Base-by-base conservation (phyloP, 2,888 invertebrate species). In the Agrilus biguttatus region DNA sequence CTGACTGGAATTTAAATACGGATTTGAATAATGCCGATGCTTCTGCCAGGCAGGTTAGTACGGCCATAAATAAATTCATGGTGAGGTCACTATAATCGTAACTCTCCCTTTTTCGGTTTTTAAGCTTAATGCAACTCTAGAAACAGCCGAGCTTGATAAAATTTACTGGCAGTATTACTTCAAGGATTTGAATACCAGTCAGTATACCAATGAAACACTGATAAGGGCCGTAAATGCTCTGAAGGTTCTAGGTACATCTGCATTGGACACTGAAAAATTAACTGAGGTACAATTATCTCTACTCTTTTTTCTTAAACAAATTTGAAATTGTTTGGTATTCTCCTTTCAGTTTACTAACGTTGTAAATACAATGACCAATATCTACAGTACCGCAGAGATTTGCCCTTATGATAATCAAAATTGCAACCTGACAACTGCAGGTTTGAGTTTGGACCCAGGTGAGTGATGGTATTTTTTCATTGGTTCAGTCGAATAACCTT, bases 201-300 rank as follows among this genome's bases (percentile, higher is more conserved):
- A 61, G 21, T 70, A 67, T 51, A 47, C 56, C n/a, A 62, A 71
- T 49, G 56, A 58, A 35, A 47, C 49, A 8, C 46, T 70, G 5
- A 62, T 57, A 47, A 54, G 73, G 35, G 66, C 69, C 56, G 61
- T 72, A 35, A 58, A 58, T 42, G 57, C 56, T 13, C 55, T 73
- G n/a, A 61, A 62, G 13, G 59, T 67, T 40, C 56, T 73, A 32
- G 73, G 73, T 1, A 59, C 60, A 12, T 63, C 68, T 5, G 68
- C 66, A 1, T 57, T 74, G 14, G 53, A 58, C 33, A 55, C 60
- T 23, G 54, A 54, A 1, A 56, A 63, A 47, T 56, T 69, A 12
- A 52, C 49, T 32, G 49, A 64, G 54, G n/a, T n/a, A 36, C 13
- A 43, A 45, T 21, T 19, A n/a, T n/a, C n/a, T n/a, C n/a, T n/a